Base-by-base conservation (phyloP, 2,113 vertebrate species). In the Phasianus colchicus region DNA sequence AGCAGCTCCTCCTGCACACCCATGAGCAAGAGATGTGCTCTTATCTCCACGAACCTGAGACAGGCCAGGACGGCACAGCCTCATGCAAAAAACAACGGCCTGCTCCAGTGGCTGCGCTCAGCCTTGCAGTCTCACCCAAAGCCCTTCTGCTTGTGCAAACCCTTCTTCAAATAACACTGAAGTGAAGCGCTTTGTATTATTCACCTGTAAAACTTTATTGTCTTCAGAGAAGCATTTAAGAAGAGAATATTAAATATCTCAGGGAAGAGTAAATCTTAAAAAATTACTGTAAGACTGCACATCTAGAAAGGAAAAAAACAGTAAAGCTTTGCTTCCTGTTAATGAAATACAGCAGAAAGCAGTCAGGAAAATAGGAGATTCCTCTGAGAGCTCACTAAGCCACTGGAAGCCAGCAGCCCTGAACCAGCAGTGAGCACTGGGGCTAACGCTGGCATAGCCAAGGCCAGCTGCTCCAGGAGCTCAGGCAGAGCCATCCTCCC, bases 281-380 rank as follows among this genome's bases (percentile, higher is more conserved):
- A 89, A 85, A 83, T 48, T 67, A 79, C 1, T 73, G 79, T 29
- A 10, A 32, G 34, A 42, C 30, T 50, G 61, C 7, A 54, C 13
- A 89, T 38, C 4, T 3, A 5, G 4, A 2, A 3, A 4, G 0
- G 3, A 4, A 2, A 29, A 52, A 47, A 11, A 13, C 16, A 14
- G 6, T 17, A 89, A 40, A 65, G 25, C 36, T 54, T 19, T 69
- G 42, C 36, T 77, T 87, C 38, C 60, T 48, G 13, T n/a, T 70
- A 54, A 57, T 79, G 69, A 83, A 60, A 83, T 13, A 29, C 0
- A 2, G 27, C 13, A 82, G 81, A 86, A 88, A 75, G 40, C 22
- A 57, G 11, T 16, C 30, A 82, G 74, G 42, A 90, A 84, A 75
- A 80, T 0, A 0, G 81, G 47, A 61, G 4, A 6, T 32, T 80